Evolutionary conservation across 2,888 invertebrate species (phyloP).

Genomic region (Polymixis flavicincta): DNA sequence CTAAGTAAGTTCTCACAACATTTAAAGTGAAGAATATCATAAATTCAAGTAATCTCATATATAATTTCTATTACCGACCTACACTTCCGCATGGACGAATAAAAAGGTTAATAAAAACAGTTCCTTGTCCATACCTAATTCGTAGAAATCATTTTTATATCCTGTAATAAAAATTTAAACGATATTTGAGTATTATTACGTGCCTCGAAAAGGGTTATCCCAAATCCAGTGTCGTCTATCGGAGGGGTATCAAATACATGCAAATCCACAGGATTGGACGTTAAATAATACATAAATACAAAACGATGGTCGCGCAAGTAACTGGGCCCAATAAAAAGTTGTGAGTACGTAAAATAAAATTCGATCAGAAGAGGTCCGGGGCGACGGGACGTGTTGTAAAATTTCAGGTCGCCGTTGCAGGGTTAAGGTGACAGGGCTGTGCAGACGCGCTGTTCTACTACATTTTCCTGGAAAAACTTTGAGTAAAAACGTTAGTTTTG

Average conservation of each 20-base stretch:
- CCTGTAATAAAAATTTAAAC: slow-evolving; percentile 76
- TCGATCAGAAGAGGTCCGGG: slow-evolving; percentile 76
- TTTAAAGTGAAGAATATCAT: slow-evolving; percentile 15
- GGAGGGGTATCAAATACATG: slow-evolving; percentile 79
- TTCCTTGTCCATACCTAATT: slow-evolving; percentile 66
- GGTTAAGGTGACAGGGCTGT: slow-evolving; percentile 76
- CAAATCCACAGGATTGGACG: slow-evolving; percentile 82
- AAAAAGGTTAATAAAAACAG: slow-evolving; percentile 66
- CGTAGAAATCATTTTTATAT: slow-evolving; percentile 72
- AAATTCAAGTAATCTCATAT: slow-evolving; percentile 39
- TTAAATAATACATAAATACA: slow-evolving; percentile 88
- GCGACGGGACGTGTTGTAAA: slow-evolving; percentile 75
- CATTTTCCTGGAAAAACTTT: neutral
- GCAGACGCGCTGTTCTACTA: slow-evolving; percentile 59
- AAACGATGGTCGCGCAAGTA: slow-evolving; percentile 76
- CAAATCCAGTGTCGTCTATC: slow-evolving; percentile 74
- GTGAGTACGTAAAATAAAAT: slow-evolving; percentile 86
- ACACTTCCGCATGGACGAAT: slow-evolving; percentile 51
- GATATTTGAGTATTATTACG: slow-evolving; percentile 74
- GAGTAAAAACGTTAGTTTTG: fast-evolving
- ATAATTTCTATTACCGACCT: slow-evolving; percentile 37
- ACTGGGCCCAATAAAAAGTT: slow-evolving; percentile 84
- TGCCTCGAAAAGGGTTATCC: slow-evolving; percentile 74
- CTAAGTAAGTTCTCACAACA: neutral
- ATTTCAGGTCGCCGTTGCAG: slow-evolving; percentile 74